phyloP scores from a whole-genome alignment of 2,113 vertebrate species.

The Ptilonorhynchus violaceus region DNA sequence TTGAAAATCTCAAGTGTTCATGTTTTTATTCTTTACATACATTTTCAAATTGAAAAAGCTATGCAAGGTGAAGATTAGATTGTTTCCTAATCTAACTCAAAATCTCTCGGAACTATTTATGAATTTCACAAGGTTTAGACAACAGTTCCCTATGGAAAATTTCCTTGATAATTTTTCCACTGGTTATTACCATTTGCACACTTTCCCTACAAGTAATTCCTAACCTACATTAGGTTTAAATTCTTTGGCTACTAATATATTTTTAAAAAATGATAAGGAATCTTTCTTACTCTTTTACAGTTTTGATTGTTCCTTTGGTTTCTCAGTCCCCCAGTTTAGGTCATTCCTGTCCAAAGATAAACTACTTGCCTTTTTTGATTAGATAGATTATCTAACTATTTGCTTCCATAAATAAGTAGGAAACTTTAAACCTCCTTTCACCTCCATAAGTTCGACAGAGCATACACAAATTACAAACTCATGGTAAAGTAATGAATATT shows the following conservation, averaged over 20 bases:
- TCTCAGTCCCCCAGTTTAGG: not conserved
- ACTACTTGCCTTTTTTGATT: not conserved
- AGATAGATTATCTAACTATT: not conserved
- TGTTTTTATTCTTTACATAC: not conserved
- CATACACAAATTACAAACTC: not conserved
- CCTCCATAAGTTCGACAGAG: fast-evolving
- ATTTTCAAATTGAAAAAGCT: not conserved
- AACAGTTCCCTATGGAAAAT: not conserved
- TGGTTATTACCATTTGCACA: not conserved
- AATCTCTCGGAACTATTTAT: not conserved
- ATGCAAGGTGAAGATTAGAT: not conserved
- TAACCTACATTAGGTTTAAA: not conserved
- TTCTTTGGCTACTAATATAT: not conserved
- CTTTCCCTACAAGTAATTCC: not conserved
- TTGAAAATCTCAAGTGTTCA: not conserved
- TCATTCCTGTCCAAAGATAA: not conserved
- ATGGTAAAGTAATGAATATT: not conserved
- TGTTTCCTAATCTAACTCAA: not conserved
- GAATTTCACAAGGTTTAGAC: not conserved
- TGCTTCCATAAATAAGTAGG: not conserved
- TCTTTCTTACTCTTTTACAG: not conserved
- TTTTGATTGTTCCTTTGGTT: not conserved
- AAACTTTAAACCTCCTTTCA: not conserved
- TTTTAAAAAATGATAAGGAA: not conserved
- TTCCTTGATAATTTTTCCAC: not conserved